Evolutionary conservation across 2,888 invertebrate species (phyloP).

Genomic region (Ophraella communa): DNA sequence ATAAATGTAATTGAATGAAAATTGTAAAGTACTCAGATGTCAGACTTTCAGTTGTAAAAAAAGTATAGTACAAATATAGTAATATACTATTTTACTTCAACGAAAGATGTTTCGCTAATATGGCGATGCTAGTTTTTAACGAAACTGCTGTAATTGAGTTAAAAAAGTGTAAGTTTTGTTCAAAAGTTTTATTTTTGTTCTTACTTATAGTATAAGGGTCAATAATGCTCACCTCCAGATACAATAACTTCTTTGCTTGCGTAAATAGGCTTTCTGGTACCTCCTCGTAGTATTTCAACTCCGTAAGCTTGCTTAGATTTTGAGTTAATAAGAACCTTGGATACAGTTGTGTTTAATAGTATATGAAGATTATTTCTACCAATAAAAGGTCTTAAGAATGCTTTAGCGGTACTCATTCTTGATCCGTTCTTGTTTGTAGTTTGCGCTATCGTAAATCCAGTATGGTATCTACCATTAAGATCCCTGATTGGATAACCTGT

Average conservation of each 20-base stretch:
- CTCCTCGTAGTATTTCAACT: constrained; percentile 71
- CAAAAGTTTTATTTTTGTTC: too few relatives aligned
- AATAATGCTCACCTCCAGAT: constrained; percentile 58
- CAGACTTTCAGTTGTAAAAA: too few relatives aligned
- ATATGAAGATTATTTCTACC: constrained; percentile 81
- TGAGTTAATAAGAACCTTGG: constrained; percentile 77
- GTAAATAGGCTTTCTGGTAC: constrained; percentile 65
- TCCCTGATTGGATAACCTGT: constrained; percentile 75
- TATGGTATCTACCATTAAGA: constrained; percentile 79
- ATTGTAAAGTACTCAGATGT: too few relatives aligned
- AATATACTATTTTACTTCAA: too few relatives aligned
- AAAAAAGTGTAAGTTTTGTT: too few relatives aligned
- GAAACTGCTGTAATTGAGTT: too few relatives aligned
- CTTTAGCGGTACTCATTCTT: constrained; percentile 79
- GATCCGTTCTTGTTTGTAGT: constrained; percentile 88
- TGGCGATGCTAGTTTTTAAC: too few relatives aligned
- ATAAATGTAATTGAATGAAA: too few relatives aligned
- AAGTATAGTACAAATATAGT: too few relatives aligned
- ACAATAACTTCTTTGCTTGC: constrained; percentile 75
- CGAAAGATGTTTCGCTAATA: too few relatives aligned
- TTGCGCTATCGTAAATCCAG: constrained; percentile 88
- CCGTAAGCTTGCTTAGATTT: constrained; percentile 77
- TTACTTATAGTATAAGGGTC: too few relatives aligned
- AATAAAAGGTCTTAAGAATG: constrained; percentile 81
- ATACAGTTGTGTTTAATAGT: constrained; percentile 81